Percentiles rank a stretch among this genome's conserved stretches.
These are phyloP conservation scores for Colinus virginianus DNA, from an alignment of 2,113 vertebrate genomes.

Conservation along the genomic window DNA sequence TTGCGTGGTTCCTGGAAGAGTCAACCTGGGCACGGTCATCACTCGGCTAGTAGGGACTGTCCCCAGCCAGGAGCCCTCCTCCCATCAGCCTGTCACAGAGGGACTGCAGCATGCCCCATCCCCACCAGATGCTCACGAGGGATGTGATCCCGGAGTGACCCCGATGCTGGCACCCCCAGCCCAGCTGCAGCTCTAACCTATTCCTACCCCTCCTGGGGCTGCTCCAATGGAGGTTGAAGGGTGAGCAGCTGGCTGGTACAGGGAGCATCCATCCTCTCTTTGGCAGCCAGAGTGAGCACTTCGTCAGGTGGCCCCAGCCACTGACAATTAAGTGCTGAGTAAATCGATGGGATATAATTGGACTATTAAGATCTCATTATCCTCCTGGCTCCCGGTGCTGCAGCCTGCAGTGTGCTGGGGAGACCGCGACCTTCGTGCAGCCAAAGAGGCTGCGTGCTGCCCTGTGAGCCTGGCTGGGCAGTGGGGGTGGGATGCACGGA, in stretches of 20 bases:
- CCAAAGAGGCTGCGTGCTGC: neutral
- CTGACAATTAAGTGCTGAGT: constrained; percentile 76
- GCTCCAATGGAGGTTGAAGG: neutral
- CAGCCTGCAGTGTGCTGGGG: neutral
- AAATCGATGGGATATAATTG: constrained; percentile 82
- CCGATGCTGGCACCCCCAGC: rapidly evolving
- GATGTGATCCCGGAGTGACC: neutral
- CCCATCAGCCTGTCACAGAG: neutral
- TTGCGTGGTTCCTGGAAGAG: neutral
- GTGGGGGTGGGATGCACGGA: neutral
- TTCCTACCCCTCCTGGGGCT: neutral
- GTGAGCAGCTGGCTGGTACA: constrained; percentile 29
- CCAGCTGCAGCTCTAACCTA: neutral
- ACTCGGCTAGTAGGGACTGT: neutral
- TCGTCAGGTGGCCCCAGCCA: constrained; percentile 74
- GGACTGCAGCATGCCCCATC: neutral
- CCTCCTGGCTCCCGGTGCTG: constrained; percentile 56
- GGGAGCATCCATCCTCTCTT: neutral
- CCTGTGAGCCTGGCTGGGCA: neutral
- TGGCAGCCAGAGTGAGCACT: constrained; percentile 57
- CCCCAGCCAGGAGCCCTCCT: neutral
- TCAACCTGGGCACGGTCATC: rapidly evolving
- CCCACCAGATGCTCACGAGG: neutral
- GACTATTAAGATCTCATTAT: constrained; percentile 89
- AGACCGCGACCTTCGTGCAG: neutral